Evolutionary conservation across 2,888 invertebrate genomes (phyloP).

Genomic region (Leucophora obtusa): DNA sequence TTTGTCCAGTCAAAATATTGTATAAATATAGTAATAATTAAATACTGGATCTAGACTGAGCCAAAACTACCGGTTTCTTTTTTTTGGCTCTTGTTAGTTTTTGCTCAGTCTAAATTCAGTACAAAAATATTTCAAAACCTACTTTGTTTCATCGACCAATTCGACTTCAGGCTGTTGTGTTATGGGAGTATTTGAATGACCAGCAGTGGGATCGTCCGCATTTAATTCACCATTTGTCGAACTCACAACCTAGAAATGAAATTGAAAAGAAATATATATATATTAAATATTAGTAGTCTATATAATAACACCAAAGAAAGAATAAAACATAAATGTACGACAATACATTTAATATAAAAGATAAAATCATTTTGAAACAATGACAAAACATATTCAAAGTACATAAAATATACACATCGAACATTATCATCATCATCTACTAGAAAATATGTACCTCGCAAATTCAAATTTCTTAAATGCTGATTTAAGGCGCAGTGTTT

Average conservation of each 20-base stretch:
- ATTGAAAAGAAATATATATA: slow-evolving; percentile 46
- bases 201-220: slow-evolving; percentile 96
- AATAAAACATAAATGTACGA: slow-evolving; percentile 5
- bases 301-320: slow-evolving; percentile 17
- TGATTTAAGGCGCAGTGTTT: slow-evolving; percentile 44
- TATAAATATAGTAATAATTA: too few species aligned
- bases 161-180: slow-evolving; percentile 96
- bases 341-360: background rate
- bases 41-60: too few species aligned
- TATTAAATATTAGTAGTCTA: slow-evolving; percentile 33
- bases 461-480: slow-evolving; percentile 43
- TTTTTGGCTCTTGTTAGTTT: too few species aligned
- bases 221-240: slow-evolving; percentile 97
- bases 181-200: slow-evolving; percentile 98
- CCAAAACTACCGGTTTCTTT: too few species aligned
- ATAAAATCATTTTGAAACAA: slow-evolving; percentile 19
- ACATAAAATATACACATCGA: slow-evolving; percentile 7
- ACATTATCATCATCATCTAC: background rate
- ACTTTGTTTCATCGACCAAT: slow-evolving; percentile 98
- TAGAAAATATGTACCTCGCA: background rate
- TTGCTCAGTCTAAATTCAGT: too few species aligned
- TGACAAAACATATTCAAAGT: slow-evolving; percentile 20
- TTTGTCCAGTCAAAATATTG: too few species aligned
- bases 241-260: slow-evolving; percentile 90
- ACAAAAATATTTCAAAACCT: slow-evolving; percentile 80